These are phyloP conservation scores for Notarius quadriscutis DNA, from an alignment of 2,113 vertebrate species.

Conservation along the genomic window DNA sequence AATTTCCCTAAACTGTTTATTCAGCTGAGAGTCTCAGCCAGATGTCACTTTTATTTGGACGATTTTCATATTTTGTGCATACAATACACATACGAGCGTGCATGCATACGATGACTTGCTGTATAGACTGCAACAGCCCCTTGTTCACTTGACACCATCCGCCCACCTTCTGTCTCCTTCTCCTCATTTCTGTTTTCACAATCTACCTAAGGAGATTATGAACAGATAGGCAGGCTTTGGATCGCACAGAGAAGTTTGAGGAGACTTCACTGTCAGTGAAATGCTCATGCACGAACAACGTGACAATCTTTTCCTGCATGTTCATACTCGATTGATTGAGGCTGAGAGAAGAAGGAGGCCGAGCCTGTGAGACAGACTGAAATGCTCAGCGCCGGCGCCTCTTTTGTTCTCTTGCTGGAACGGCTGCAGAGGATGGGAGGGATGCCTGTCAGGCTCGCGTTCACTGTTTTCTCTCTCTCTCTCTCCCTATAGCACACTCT, in stretches of 20 bases:
- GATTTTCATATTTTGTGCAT: slow-evolving; percentile 10
- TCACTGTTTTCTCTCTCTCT: slow-evolving; percentile 41
- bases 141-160: neutral
- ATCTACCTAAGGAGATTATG: slow-evolving; percentile 9
- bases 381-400: slow-evolving; percentile 51
- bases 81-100: neutral
- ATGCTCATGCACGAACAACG: neutral
- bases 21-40: slow-evolving; percentile 38
- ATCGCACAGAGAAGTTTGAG: neutral
- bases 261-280: slow-evolving; percentile 5
- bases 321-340: slow-evolving; percentile 11
- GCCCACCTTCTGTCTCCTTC: neutral
- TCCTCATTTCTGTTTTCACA: neutral
- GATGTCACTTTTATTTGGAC: slow-evolving; percentile 37
- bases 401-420: slow-evolving; percentile 58
- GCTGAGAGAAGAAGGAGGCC: slow-evolving; percentile 29
- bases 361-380: slow-evolving; percentile 48
- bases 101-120: slow-evolving; percentile 12
- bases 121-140: slow-evolving; percentile 5
- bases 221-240: neutral
- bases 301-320: slow-evolving; percentile 17
- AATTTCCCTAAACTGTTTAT: slow-evolving; percentile 49
- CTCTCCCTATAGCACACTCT: slow-evolving; percentile 45
- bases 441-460: slow-evolving; percentile 54
- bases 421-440: slow-evolving; percentile 45